Percentiles rank a stretch among this genome's conserved stretches.
phyloP scores from a whole-genome alignment of 2,888 invertebrate species.

The Cryptocephalus primarius region DNA sequence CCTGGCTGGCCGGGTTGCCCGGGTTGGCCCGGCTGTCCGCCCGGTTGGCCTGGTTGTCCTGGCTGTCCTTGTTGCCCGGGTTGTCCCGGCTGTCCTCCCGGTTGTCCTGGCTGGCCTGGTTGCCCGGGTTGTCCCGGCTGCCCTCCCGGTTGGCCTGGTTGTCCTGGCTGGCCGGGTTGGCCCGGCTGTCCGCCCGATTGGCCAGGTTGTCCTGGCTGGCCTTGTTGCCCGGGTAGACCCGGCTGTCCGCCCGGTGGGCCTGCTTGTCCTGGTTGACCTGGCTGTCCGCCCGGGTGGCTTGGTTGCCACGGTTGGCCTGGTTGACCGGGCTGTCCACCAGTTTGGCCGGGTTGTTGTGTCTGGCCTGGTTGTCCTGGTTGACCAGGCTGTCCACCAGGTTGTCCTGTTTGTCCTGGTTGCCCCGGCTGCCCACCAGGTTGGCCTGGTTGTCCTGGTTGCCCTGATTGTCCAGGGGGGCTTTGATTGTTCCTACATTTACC shows the following conservation, averaged over 20 bases:
- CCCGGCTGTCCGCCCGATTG: slow-evolving; percentile 1
- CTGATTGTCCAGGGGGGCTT: background rate
- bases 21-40: background rate
- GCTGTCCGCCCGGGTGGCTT: background rate
- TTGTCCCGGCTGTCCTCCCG: slow-evolving; percentile 4
- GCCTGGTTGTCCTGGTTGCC: background rate
- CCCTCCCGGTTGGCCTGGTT: background rate
- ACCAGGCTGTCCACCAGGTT: background rate
- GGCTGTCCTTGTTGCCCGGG: slow-evolving; percentile 1
- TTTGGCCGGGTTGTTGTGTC: background rate
- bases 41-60: slow-evolving; percentile 3
- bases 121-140: background rate
- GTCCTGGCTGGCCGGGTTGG: slow-evolving; percentile 1
- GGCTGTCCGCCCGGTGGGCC: slow-evolving; percentile 3
- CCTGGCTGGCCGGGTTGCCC: slow-evolving; percentile 3
- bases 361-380: background rate
- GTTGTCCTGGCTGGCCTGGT: background rate
- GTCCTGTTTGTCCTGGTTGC: background rate
- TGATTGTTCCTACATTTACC: slow-evolving; percentile 16
- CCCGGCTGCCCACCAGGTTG: background rate
- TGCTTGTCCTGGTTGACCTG: slow-evolving; percentile 2
- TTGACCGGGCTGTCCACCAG: slow-evolving; percentile 3
- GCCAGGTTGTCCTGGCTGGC: background rate
- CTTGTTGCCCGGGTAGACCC: slow-evolving; percentile 7
- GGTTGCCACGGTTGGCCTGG: slow-evolving; percentile 5